phyloP scores from a whole-genome alignment of 2,113 vertebrate genomes.

The Caracal caracal region DNA sequence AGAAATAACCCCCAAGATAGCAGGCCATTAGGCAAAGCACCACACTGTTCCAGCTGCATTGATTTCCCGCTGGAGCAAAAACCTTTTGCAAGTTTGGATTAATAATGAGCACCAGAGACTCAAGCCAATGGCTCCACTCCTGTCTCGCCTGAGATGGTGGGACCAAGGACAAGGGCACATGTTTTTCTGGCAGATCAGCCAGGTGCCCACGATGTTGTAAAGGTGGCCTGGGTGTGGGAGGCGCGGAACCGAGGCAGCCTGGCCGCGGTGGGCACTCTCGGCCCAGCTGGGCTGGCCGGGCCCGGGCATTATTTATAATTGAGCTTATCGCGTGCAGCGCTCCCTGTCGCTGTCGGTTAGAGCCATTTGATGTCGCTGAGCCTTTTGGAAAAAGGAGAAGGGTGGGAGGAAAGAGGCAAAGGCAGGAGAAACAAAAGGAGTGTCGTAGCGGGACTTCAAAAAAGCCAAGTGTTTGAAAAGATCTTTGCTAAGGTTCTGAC shows the following conservation, averaged over 20 bases:
- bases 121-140: neutral
- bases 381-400: constrained; percentile 59
- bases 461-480: constrained; percentile 45
- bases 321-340: constrained; percentile 57
- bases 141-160: rapidly evolving
- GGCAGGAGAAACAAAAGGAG: neutral
- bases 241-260: neutral
- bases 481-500: constrained; percentile 71
- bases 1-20: neutral
- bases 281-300: constrained; percentile 6
- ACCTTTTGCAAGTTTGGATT: neutral
- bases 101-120: neutral
- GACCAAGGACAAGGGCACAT: rapidly evolving
- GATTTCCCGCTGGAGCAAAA: neutral
- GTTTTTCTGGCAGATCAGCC: neutral
- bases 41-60: neutral
- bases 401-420: constrained; percentile 58
- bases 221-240: neutral
- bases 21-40: neutral
- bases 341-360: neutral
- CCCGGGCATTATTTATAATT: constrained; percentile 56
- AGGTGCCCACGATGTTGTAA: neutral
- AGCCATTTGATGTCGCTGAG: constrained; percentile 64
- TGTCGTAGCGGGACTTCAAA: constrained; percentile 71
- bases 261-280: neutral